Conservation (phyloP, 2,113 vertebrate species). For the Ploceus nigricollis region DNA sequence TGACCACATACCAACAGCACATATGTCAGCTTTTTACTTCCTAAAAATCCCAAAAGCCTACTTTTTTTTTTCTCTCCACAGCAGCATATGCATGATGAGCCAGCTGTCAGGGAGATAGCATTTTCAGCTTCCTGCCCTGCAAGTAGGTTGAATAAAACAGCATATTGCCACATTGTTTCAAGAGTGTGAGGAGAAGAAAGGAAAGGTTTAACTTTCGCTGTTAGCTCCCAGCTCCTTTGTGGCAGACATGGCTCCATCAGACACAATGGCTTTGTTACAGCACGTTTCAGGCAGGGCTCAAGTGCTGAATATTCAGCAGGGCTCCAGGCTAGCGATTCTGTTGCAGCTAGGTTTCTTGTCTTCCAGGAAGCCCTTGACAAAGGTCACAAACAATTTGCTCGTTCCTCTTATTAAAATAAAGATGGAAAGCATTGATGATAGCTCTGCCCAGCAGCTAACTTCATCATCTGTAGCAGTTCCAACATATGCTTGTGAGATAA, state of each 20-base stretch:
- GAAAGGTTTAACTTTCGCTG: neutral
- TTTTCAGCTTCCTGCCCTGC: neutral
- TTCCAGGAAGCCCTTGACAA: constrained; percentile 89
- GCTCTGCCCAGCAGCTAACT: constrained; percentile 91
- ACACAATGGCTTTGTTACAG: constrained; percentile 79
- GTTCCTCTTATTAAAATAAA: constrained; percentile 86
- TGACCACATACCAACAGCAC: neutral
- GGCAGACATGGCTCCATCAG: constrained; percentile 49
- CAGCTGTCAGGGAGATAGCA: neutral
- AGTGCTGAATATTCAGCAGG: constrained; percentile 84
- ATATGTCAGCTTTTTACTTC: constrained; percentile 4
- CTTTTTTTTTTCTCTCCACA: neutral
- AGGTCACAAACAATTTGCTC: constrained; percentile 90
- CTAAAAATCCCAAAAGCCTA: neutral
- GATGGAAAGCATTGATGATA: constrained; percentile 81
- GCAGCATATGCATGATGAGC: neutral
- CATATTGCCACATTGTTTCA: neutral
- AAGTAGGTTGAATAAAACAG: neutral
- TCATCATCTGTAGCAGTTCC: constrained; percentile 87
- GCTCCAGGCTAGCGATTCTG: constrained; percentile 78
- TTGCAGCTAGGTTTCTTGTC: constrained; percentile 74
- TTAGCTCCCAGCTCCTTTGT: constrained; percentile 24
- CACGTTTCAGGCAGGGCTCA: constrained; percentile 64
- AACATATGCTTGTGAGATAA: constrained; percentile 94
- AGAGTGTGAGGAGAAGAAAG: neutral